Conservation (phyloP, 2,113 vertebrate species). For the Alaudala cheleensis region DNA sequence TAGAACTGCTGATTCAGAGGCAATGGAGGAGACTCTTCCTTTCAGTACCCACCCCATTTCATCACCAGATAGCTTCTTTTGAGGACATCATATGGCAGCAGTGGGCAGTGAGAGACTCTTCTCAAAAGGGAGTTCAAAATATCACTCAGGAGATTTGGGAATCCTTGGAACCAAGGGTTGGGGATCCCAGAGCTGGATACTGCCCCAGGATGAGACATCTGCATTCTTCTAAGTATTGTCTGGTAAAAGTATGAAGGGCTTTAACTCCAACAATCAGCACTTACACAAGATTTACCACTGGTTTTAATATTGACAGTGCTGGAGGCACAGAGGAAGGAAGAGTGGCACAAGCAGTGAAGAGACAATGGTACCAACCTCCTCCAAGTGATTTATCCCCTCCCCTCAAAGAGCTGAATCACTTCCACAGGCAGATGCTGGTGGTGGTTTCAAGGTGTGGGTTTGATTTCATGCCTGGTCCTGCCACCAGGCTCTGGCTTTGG, state of each 20-base stretch:
- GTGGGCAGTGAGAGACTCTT: not conserved
- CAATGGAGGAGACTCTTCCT: not conserved
- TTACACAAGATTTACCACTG: not conserved
- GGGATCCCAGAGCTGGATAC: not conserved
- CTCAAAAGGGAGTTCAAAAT: not conserved
- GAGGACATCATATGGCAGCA: not conserved
- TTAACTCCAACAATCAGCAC: not conserved
- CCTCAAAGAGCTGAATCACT: not conserved
- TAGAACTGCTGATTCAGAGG: not conserved
- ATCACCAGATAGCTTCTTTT: not conserved
- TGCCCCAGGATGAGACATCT: not conserved
- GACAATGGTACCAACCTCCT: not conserved
- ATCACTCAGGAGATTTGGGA: not conserved
- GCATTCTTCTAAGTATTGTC: not conserved
- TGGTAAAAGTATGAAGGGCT: not conserved
- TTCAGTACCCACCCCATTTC: not conserved
- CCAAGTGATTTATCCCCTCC: not conserved
- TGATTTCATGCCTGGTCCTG: not conserved
- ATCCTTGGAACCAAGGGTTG: not conserved
- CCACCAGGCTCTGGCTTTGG: not conserved
- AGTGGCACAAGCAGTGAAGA: not conserved
- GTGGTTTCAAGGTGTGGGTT: not conserved
- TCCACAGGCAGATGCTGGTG: not conserved
- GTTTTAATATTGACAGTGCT: not conserved
- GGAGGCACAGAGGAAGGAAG: not conserved